Percentiles rank a stretch among this genome's conserved stretches.
phyloP scores from a whole-genome alignment of 1,140 invertebrate genomes.

The Harpegnathos saltator region DNA sequence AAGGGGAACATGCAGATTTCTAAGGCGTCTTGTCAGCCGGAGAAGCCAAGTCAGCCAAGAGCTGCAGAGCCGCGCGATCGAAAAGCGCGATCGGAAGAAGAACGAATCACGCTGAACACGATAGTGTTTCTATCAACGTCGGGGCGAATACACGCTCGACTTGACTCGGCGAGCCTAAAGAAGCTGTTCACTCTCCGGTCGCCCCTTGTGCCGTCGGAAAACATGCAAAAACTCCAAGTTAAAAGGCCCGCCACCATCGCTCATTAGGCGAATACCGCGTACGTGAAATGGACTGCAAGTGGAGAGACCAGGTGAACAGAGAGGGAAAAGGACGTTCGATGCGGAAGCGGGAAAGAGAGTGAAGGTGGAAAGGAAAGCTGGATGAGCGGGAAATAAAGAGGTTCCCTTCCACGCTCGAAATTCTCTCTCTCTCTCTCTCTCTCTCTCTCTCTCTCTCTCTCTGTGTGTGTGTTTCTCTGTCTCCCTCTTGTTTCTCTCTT shows the following conservation, averaged over 20 bases:
- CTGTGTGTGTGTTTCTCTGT: too few relatives aligned
- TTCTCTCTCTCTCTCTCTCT: conserved; percentile 12
- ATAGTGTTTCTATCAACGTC: conserved; percentile 5
- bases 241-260: background rate
- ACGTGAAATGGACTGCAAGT: conserved; percentile 13
- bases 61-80: too few relatives aligned
- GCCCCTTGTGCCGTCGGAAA: background rate
- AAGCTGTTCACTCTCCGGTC: background rate
- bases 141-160: background rate
- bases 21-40: too few relatives aligned
- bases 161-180: too few relatives aligned
- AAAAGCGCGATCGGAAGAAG: too few relatives aligned
- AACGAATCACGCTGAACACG: background rate
- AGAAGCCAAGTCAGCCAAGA: too few relatives aligned
- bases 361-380: conserved; percentile 17
- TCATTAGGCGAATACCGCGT: background rate
- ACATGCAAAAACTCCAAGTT: background rate
- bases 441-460: too few relatives aligned
- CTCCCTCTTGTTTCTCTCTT: conserved; percentile 2
- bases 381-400: conserved; percentile 42
- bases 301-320: background rate
- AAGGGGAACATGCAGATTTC: too few relatives aligned
- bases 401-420: conserved; percentile 3
- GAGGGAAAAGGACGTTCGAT: background rate
- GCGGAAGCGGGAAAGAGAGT: background rate